These are phyloP conservation scores for Catharus fuscescens DNA, from an alignment of 2,113 vertebrate species.

Conservation along the genomic window DNA sequence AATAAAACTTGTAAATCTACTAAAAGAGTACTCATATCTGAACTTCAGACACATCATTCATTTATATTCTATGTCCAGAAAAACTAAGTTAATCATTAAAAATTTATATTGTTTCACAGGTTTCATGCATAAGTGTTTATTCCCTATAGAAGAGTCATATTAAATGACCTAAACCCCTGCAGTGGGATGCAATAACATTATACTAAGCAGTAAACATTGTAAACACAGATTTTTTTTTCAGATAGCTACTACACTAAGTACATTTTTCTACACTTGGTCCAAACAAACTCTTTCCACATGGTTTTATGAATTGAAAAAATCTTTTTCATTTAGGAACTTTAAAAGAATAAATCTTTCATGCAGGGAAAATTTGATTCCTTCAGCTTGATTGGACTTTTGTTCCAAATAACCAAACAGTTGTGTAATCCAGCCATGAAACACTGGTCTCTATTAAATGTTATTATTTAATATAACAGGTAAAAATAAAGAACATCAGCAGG, in stretches of 20 bases:
- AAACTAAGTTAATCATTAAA: neutral
- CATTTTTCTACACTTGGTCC: neutral
- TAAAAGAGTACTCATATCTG: neutral
- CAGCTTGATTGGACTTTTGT: conserved; percentile 20
- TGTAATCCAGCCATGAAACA: neutral
- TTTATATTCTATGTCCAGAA: neutral
- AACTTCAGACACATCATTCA: neutral
- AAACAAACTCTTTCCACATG: neutral
- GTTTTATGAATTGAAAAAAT: neutral
- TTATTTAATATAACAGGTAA: neutral
- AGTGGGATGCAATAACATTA: neutral
- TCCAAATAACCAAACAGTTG: neutral
- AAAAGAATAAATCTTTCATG: neutral
- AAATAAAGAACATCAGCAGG: neutral
- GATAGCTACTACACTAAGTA: neutral
- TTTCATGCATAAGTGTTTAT: neutral
- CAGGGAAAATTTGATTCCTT: neutral
- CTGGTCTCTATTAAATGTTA: neutral
- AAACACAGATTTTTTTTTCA: conserved; percentile 10
- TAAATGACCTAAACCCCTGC: neutral
- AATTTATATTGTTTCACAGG: neutral
- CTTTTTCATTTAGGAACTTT: neutral
- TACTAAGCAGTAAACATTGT: neutral
- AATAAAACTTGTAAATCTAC: neutral
- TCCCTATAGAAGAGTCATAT: neutral